A percentile compares a stretch with the other conserved stretches of the same genome.
phyloP scores from a whole-genome alignment of 2,888 invertebrate species.

The Bombyx huttoni region DNA sequence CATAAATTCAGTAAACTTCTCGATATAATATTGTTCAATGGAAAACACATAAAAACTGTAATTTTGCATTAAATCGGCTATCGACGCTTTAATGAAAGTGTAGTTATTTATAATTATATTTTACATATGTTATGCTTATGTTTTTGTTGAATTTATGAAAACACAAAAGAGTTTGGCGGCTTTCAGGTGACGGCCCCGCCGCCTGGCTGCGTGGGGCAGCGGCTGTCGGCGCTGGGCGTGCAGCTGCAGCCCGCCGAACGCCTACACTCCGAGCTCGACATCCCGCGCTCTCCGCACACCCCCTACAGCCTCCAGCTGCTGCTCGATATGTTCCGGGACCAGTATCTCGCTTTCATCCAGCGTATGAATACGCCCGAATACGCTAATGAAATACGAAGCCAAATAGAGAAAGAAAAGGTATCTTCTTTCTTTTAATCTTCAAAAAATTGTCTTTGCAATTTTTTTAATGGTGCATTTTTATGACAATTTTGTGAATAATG shows the following conservation, averaged over 20 bases:
- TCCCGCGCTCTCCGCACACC: constrained; percentile 83
- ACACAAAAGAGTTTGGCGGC: neutral
- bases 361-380: constrained; percentile 87
- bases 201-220: constrained; percentile 93
- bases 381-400: constrained; percentile 77
- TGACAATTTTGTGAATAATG: too few relatives aligned
- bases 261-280: constrained; percentile 86
- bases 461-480: too few relatives aligned
- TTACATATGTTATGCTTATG: too few relatives aligned
- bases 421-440: neutral
- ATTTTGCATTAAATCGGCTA: too few relatives aligned
- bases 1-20: too few relatives aligned
- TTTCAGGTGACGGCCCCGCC: constrained; percentile 81
- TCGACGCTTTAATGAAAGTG: too few relatives aligned
- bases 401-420: constrained; percentile 87
- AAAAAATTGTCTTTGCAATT: too few relatives aligned
- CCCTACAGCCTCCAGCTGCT: constrained; percentile 91
- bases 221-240: constrained; percentile 83
- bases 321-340: constrained; percentile 87
- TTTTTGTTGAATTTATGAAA: too few relatives aligned
- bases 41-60: too few relatives aligned
- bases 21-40: too few relatives aligned
- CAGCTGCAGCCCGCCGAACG: constrained; percentile 73
- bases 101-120: too few relatives aligned
- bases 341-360: constrained; percentile 87